These are phyloP conservation scores for Sebastes steindachneri DNA, from an alignment of 2,797 vertebrate genomes.

Conservation along the genomic window DNA sequence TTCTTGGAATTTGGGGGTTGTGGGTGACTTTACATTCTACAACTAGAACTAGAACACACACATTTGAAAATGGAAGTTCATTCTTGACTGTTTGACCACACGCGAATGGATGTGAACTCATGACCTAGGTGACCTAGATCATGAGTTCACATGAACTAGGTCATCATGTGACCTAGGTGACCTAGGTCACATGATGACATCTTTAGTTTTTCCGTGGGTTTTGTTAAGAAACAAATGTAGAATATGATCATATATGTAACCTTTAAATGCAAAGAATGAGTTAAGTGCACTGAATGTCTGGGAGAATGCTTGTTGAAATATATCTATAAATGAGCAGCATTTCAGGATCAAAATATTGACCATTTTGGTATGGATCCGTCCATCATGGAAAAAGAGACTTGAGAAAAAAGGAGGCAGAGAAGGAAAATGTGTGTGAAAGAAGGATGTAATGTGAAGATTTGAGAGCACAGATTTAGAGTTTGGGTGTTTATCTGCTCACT, in stretches of 20 bases:
- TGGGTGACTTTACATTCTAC: not conserved
- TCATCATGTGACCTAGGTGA: not conserved
- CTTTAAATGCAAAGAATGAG: not conserved
- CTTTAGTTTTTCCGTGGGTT: not conserved
- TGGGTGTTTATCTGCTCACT: no score
- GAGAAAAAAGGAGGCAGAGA: not conserved
- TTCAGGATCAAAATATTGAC: not conserved
- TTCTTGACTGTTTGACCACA: not conserved
- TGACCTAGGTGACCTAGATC: not conserved
- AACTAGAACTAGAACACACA: not conserved
- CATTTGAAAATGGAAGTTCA: not conserved
- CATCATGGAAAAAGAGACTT: not conserved
- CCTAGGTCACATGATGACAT: not conserved
- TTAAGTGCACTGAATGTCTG: not conserved
- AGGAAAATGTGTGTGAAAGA: not conserved
- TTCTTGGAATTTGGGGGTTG: not conserved
- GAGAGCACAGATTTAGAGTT: no score
- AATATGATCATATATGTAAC: not conserved
- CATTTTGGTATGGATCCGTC: not conserved
- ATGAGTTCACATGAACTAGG: no score
- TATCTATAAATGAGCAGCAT: not conserved
- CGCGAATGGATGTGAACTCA: no score
- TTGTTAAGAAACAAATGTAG: not conserved
- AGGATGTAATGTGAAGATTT: no score
- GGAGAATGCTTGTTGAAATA: not conserved